A percentile compares a stretch with the other conserved stretches of the same genome.
These are phyloP conservation scores for Idaea straminata DNA, from an alignment of 2,888 invertebrate species.

Conservation along the genomic window DNA sequence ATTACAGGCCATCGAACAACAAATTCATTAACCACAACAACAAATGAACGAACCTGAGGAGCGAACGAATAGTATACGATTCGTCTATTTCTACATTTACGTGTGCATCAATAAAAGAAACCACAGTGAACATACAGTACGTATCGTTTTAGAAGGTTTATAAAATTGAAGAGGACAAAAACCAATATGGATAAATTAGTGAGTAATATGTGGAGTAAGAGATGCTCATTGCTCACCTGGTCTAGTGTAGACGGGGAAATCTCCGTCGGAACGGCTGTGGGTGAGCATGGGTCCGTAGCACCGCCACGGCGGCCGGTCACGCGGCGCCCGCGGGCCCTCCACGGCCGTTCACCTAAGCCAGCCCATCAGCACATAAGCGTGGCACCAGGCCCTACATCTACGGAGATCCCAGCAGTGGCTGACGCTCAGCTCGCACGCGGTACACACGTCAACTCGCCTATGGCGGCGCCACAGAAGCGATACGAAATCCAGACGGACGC, in stretches of 20 bases:
- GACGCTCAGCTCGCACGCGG: constrained; percentile 34
- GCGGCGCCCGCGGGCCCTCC: constrained; percentile 77
- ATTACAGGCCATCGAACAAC: neutral
- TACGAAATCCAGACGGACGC: constrained; percentile 53
- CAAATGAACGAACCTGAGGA: neutral
- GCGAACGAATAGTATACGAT: neutral
- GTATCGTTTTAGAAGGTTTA: neutral
- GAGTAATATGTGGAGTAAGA: constrained; percentile 21
- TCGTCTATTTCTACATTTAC: neutral
- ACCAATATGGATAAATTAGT: neutral
- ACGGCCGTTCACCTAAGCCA: constrained; percentile 71
- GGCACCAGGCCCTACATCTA: constrained; percentile 54
- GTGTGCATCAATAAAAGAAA: neutral
- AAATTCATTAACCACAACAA: neutral
- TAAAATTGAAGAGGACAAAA: neutral
- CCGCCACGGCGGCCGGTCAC: constrained; percentile 79
- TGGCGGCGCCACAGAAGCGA: constrained; percentile 67
- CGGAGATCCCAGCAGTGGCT: constrained; percentile 50
- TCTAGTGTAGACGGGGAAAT: constrained; percentile 90
- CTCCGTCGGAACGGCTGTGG: constrained; percentile 92
- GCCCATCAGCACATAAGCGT: constrained; percentile 62
- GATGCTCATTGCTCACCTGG: constrained; percentile 73
- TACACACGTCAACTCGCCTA: constrained; percentile 58
- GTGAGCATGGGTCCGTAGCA: constrained; percentile 88
- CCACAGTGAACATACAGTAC: too few species aligned